These are phyloP conservation scores for Apistogramma diplotaenia DNA, from an alignment of 2,113 vertebrate genomes.

Conservation along the genomic window DNA sequence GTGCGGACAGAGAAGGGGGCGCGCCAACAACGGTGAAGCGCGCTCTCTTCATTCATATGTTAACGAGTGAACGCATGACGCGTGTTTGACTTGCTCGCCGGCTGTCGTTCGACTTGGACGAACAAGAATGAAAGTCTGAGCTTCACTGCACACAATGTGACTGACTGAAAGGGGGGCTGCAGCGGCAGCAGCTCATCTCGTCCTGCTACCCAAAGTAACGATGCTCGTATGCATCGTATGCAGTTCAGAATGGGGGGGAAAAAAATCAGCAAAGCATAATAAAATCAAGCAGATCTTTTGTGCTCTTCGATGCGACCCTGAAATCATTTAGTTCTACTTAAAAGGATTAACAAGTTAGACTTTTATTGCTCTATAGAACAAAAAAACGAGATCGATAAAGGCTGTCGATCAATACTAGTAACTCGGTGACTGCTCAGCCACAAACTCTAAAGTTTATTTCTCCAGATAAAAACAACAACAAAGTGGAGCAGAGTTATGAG, in stretches of 20 bases:
- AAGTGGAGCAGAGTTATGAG: background rate
- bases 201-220: background rate
- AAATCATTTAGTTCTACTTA: constrained; percentile 10
- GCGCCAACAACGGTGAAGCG: constrained; percentile 43
- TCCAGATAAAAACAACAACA: background rate
- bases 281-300: background rate
- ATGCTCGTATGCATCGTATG: background rate
- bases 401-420: constrained; percentile 35
- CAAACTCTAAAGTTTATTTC: constrained; percentile 14
- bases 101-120: background rate
- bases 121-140: background rate
- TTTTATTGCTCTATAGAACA: constrained; percentile 24
- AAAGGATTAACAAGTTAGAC: constrained; percentile 18
- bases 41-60: background rate
- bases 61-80: background rate
- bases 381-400: constrained; percentile 18
- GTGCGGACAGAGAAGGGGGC: constrained; percentile 28
- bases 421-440: constrained; percentile 19
- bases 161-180: background rate
- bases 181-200: background rate
- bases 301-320: background rate
- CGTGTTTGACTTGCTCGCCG: background rate
- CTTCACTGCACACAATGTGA: background rate
- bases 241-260: background rate
- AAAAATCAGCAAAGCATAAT: background rate